Conservation (phyloP, 2,797 vertebrate genomes). For the Sparidentex hasta region DNA sequence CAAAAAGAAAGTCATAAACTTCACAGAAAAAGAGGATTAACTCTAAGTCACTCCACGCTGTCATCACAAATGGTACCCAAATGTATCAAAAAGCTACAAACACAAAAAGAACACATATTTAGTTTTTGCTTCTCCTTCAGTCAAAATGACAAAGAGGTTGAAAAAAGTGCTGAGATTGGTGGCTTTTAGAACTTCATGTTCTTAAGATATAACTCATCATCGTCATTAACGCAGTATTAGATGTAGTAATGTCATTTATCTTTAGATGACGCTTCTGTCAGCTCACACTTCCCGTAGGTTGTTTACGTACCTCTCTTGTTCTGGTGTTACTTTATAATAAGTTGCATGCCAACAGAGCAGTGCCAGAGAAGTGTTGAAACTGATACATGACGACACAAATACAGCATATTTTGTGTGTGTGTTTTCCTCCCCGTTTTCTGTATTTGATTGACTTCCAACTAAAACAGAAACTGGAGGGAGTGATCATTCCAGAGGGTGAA, state of each 20-base stretch:
- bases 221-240: not conserved
- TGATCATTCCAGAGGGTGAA: not conserved
- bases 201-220: not conserved
- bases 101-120: too few relatives aligned
- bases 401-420: not conserved
- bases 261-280: conserved; percentile 11
- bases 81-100: not conserved
- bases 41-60: not conserved
- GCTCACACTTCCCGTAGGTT: not conserved
- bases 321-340: conserved; percentile 25
- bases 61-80: not conserved
- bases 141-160: not conserved
- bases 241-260: not conserved
- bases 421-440: conserved; percentile 1
- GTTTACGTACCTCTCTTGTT: conserved; percentile 5
- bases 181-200: not conserved
- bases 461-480: conserved; percentile 4
- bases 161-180: not conserved
- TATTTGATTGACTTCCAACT: not conserved
- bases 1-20: not conserved
- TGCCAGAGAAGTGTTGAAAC: conserved; percentile 1
- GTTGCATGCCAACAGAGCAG: conserved; percentile 14
- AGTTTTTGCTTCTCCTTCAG: not conserved
- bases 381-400: conserved; percentile 22
- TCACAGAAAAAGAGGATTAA: not conserved